Evolutionary conservation across 2,888 invertebrate genomes (phyloP).

Genomic region (Andrena chrysosceles): DNA sequence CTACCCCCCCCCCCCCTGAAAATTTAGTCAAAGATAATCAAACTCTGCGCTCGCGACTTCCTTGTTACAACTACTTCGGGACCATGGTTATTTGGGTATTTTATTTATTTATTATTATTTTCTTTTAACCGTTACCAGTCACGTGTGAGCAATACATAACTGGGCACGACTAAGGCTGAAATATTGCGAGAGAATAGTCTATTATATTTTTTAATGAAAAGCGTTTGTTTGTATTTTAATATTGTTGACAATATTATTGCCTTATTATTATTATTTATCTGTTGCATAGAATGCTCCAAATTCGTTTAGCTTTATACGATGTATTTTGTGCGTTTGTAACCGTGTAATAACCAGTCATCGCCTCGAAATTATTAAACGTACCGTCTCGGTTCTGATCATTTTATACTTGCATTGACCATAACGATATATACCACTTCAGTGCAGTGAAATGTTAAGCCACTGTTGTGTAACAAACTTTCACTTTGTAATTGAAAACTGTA

Average conservation of each 20-base stretch:
- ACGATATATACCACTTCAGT: conserved; percentile 31
- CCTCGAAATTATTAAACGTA: conserved; percentile 27
- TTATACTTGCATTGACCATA: conserved; percentile 3
- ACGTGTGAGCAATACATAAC: conserved; percentile 27
- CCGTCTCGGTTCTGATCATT: conserved; percentile 14
- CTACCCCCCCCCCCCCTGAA: background rate
- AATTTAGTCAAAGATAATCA: conserved; percentile 74
- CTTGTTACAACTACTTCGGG: conserved; percentile 50
- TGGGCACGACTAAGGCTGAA: conserved; percentile 51
- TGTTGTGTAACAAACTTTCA: conserved; percentile 22
- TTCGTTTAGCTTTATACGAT: conserved; percentile 11
- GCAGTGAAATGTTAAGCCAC: conserved; percentile 23
- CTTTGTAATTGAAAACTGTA: background rate
- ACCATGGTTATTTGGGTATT: conserved; percentile 66
- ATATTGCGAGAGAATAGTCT: conserved; percentile 40
- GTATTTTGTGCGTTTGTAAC: conserved; percentile 36
- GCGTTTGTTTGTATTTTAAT: conserved; percentile 35
- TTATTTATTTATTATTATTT: conserved; percentile 13
- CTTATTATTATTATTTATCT: conserved; percentile 65
- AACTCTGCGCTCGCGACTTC: conserved; percentile 60
- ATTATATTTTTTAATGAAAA: conserved; percentile 31
- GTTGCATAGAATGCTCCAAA: conserved; percentile 30
- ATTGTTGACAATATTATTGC: conserved; percentile 44
- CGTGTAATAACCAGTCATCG: conserved; percentile 33
- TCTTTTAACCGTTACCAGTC: conserved; percentile 51